Conservation (phyloP, 2,113 vertebrate genomes). For the Caretta caretta region DNA sequence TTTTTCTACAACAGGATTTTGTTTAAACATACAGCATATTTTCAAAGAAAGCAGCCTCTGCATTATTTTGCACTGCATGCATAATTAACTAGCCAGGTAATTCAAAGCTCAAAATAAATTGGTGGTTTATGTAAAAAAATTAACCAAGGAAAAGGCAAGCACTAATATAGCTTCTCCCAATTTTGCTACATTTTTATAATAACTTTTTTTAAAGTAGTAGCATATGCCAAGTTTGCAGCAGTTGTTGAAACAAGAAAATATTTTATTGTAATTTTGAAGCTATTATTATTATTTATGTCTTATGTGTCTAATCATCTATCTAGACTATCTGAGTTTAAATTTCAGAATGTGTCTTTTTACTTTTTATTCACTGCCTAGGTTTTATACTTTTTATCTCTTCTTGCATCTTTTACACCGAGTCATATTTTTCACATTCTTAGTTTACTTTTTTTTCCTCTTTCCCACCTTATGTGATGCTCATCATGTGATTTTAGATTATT, state of each 20-base stretch:
- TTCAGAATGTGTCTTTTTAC: background rate
- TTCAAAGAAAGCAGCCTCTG: background rate
- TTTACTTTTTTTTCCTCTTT: background rate
- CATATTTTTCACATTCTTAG: background rate
- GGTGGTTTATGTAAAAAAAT: background rate
- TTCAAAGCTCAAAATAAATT: background rate
- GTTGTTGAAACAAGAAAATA: background rate
- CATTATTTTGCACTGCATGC: background rate
- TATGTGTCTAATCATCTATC: background rate
- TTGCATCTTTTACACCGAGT: background rate
- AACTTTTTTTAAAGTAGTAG: background rate
- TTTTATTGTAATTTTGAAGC: background rate
- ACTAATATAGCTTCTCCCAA: background rate
- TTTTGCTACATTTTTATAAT: background rate
- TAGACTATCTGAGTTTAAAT: background rate
- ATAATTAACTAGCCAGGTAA: constrained; percentile 19
- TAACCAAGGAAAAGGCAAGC: background rate
- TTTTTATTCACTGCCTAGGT: background rate
- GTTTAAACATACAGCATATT: background rate
- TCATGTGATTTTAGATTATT: background rate
- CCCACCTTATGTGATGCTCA: background rate
- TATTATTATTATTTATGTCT: background rate
- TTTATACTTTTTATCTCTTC: background rate
- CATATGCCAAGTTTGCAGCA: background rate
- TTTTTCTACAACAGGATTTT: background rate